phyloP scores from a whole-genome alignment of 2,113 vertebrate genomes.

The Rhea pennata region DNA sequence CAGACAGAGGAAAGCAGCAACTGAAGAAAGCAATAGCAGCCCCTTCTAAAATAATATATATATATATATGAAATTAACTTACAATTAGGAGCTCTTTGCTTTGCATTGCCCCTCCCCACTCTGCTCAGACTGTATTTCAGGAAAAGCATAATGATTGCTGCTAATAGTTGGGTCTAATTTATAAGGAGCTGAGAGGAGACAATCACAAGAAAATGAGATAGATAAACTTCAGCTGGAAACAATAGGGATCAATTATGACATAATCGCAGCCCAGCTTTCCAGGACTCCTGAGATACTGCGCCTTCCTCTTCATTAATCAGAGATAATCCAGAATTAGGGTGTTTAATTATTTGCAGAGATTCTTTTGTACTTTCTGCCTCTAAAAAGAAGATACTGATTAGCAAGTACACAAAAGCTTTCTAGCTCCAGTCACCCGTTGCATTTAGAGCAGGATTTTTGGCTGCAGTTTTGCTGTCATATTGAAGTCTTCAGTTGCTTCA shows the following conservation, averaged over 20 bases:
- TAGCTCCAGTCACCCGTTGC: conserved; percentile 2
- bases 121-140: background rate
- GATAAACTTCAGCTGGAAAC: conserved; percentile 61
- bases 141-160: background rate
- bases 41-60: background rate
- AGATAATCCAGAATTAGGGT: conserved; percentile 68
- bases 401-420: conserved; percentile 56
- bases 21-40: background rate
- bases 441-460: conserved; percentile 29
- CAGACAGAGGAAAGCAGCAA: background rate
- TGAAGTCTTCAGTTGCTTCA: background rate
- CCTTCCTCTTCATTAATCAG: conserved; percentile 67
- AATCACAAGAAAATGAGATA: conserved; percentile 63
- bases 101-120: background rate
- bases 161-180: conserved; percentile 62
- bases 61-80: background rate
- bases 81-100: background rate
- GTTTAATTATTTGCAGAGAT: conserved; percentile 69
- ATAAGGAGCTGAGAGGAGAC: conserved; percentile 48
- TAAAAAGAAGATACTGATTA: conserved; percentile 59
- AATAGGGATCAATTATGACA: conserved; percentile 68
- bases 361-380: conserved; percentile 56
- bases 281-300: background rate
- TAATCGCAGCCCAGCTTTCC: conserved; percentile 55
- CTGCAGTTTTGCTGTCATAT: background rate